Evolutionary conservation across 2,797 vertebrate genomes (phyloP).

Genomic region (Thamnophis elegans): DNA sequence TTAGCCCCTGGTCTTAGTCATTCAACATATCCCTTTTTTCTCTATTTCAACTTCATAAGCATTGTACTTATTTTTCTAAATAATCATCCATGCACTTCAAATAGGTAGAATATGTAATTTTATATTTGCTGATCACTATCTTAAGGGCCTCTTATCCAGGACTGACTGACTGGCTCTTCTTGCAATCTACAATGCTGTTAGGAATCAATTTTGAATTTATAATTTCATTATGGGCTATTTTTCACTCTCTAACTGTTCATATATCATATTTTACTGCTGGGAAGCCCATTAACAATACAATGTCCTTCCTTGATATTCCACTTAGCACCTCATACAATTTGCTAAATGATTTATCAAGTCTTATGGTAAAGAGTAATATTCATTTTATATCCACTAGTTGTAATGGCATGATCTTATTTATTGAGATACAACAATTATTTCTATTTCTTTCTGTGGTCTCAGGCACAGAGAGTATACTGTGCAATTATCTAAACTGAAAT

Average conservation of each 20-base stretch:
- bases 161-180: not conserved
- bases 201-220: not conserved
- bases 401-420: not conserved
- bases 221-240: not conserved
- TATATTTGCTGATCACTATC: not conserved
- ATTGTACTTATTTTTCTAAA: not conserved
- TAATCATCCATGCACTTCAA: not conserved
- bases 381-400: not conserved
- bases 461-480: not conserved
- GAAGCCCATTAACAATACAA: not conserved
- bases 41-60: not conserved
- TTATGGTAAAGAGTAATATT: not conserved
- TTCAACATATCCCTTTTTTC: not conserved
- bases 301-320: not conserved
- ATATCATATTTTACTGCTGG: not conserved
- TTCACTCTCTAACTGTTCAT: not conserved
- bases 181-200: not conserved
- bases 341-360: not conserved
- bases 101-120: not conserved
- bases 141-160: not conserved
- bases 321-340: not conserved
- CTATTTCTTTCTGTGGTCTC: not conserved
- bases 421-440: not conserved
- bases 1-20: not conserved
- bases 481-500: not conserved